These are phyloP conservation scores for Scopus umbretta DNA, from an alignment of 2,113 vertebrate genomes.

Conservation along the genomic window DNA sequence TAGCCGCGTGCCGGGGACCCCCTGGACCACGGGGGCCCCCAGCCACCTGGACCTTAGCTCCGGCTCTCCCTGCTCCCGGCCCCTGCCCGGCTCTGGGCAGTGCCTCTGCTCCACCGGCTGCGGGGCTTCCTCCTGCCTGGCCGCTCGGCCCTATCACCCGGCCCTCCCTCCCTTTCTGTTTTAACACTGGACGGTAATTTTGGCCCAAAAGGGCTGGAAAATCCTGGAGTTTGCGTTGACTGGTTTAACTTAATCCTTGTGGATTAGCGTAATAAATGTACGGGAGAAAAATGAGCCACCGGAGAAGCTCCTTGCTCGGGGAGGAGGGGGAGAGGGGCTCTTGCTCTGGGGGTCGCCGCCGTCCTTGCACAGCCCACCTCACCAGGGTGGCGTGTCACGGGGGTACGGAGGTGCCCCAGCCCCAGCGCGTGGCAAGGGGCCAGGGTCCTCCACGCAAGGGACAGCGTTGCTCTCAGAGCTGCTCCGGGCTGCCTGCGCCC, in stretches of 20 bases:
- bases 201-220: slow-evolving; percentile 33
- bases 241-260: slow-evolving; percentile 70
- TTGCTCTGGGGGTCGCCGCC: not conserved
- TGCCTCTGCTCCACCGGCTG: not conserved
- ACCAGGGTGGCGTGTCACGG: no score
- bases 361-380: no score
- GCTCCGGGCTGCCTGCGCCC: not conserved
- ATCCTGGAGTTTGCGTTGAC: not conserved
- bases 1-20: not conserved
- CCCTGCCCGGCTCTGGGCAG: rapidly evolving
- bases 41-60: rapidly evolving
- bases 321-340: not conserved
- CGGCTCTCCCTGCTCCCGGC: rapidly evolving
- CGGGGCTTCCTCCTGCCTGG: not conserved
- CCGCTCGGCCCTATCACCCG: not conserved
- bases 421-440: not conserved
- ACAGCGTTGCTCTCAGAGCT: rapidly evolving
- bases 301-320: not conserved
- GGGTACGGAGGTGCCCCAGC: no score
- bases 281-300: not conserved
- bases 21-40: not conserved
- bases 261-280: slow-evolving; percentile 73
- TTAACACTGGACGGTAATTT: slow-evolving; percentile 60
- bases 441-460: rapidly evolving
- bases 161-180: not conserved